Evolutionary conservation across 2,888 invertebrate genomes (phyloP), one percentile per base, ranked within the genome.

Genomic region (Odontothrips loti): DNA sequence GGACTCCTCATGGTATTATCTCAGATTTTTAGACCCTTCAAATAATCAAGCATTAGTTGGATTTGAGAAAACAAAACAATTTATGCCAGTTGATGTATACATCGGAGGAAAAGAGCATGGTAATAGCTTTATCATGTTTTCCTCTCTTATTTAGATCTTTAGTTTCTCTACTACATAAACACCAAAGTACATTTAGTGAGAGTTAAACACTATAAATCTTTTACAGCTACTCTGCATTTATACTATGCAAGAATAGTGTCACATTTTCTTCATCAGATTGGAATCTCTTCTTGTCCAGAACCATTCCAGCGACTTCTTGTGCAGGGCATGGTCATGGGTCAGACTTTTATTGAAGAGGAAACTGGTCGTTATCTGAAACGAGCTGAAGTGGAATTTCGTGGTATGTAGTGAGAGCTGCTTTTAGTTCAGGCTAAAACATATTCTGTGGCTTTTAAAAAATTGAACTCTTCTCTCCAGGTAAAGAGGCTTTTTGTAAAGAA

Each of bases 1-100:
- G 34, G 99, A 99, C 87, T 99, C 99, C 80, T 95, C 98, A 0
- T 99, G 99, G 99, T 99, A 99, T 87, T 99, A 93, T 87, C 90
- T 98, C 84, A 90, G 99, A 78, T 99, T 93, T 88, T 89, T 97
- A 83, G 98, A 99, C 88, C 89, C 94, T 0, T 86, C 90, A 15
- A 98, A 98, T 88, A 83, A 88, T 0, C 85, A 89, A 1, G 88
- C 89, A 84, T 95, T 96, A 83, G 96, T 96, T 87, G 89, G 91
- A 84, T 89, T 88, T 82, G 88, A 91, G 6, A 87, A 89, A 83
- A 91, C 90, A 34, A 87, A 88, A 8, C 85, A 88, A 80, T 88
- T 89, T 82, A 92, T 95, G 89, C 99, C 99, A 12, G 97, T 99
- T 4, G 95, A 98, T 88, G 89, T 99, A 83, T 99, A 99, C 86